A percentile compares a stretch with the other conserved stretches of the same genome.
Evolutionary conservation across 2,113 vertebrate genomes (phyloP).

Genomic region (Fulica atra): DNA sequence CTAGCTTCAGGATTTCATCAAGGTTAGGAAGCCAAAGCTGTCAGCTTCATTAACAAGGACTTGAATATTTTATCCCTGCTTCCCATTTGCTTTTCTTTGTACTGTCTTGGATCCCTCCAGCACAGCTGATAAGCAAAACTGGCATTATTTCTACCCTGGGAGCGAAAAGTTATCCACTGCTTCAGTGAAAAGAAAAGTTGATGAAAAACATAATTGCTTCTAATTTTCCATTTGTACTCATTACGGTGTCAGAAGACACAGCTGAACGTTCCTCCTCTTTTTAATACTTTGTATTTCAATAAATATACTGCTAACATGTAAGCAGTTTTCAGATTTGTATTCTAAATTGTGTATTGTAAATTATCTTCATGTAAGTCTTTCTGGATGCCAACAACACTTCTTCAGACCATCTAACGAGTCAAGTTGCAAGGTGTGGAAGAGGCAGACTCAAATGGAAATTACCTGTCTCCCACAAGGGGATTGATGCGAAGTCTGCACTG

Average conservation of each 20-base stretch:
- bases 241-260: background rate
- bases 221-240: background rate
- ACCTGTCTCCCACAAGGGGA: background rate
- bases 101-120: background rate
- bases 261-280: background rate
- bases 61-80: background rate
- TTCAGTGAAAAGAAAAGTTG: background rate
- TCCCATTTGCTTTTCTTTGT: background rate
- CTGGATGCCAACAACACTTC: background rate
- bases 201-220: background rate
- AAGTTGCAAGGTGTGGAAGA: background rate
- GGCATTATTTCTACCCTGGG: background rate
- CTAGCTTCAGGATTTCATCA: background rate
- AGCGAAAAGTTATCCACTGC: background rate
- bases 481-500: background rate
- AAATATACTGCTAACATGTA: background rate
- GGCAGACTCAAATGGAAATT: background rate
- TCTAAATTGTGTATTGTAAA: background rate
- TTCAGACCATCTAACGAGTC: background rate
- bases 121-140: background rate
- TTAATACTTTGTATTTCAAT: background rate
- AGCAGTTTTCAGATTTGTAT: background rate
- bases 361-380: background rate
- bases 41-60: background rate
- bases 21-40: background rate